A percentile compares a stretch with the other conserved stretches of the same genome.
phyloP scores from a whole-genome alignment of 2,797 vertebrate genomes.

The Alectoris magna region DNA sequence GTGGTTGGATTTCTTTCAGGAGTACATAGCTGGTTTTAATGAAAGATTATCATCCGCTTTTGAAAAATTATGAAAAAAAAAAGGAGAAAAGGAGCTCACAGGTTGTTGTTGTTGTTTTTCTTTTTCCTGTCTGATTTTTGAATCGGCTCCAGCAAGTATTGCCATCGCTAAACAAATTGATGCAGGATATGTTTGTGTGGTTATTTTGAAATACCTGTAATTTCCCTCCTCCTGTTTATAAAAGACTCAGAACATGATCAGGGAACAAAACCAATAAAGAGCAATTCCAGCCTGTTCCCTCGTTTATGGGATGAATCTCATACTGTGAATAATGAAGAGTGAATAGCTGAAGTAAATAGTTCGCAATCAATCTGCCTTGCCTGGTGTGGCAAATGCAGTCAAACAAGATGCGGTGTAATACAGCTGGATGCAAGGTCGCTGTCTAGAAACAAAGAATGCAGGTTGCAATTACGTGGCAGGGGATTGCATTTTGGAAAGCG shows the following conservation, averaged over 20 bases:
- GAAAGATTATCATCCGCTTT: background rate
- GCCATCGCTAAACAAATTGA: conserved; percentile 38
- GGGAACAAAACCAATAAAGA: conserved; percentile 58
- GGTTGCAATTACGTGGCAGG: background rate
- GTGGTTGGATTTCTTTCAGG: background rate
- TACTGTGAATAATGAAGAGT: conserved; percentile 63
- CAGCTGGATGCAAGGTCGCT: conserved; percentile 25
- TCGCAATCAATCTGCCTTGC: conserved; percentile 42
- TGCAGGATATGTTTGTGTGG: conserved; percentile 31
- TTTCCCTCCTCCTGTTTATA: conserved; percentile 59
- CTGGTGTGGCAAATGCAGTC: background rate
- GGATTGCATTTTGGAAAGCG: background rate
- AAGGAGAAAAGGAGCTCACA: background rate
- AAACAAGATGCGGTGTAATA: background rate
- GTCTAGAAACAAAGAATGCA: background rate
- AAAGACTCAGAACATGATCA: conserved; percentile 46
- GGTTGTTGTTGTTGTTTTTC: background rate
- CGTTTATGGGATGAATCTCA: conserved; percentile 54
- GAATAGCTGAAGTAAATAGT: conserved; percentile 52
- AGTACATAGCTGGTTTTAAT: background rate
- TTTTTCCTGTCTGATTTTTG: conserved; percentile 12
- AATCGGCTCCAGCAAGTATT: background rate
- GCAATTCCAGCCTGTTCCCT: conserved; percentile 38
- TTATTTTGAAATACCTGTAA: conserved; percentile 49
- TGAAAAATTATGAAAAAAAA: background rate